Conservation (phyloP, 1,140 invertebrate species). For the Leptestheria dahalacensis region DNA sequence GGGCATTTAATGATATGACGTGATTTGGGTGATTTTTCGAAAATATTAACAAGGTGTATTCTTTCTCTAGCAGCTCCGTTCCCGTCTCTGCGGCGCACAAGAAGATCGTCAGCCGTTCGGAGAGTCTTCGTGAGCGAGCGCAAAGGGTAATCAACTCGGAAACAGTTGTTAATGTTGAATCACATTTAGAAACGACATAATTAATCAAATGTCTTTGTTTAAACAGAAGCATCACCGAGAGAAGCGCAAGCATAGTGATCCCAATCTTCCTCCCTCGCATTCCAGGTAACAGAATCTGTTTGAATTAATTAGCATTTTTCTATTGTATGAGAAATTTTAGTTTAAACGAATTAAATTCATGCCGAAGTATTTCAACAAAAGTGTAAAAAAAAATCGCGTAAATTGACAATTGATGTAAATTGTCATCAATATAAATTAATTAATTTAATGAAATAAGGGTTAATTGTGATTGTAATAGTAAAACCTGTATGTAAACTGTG, state of each 20-base stretch:
- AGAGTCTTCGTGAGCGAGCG: slow-evolving; percentile 11
- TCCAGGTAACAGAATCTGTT: slow-evolving; percentile 35
- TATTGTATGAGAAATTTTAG: background rate
- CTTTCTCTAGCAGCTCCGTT: slow-evolving; percentile 3
- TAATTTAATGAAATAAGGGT: no score
- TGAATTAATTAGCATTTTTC: background rate
- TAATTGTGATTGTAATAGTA: no score
- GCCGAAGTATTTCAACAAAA: no score
- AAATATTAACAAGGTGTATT: background rate
- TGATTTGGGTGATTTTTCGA: background rate
- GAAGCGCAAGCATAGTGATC: slow-evolving; percentile 53
- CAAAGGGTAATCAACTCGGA: slow-evolving; percentile 5
- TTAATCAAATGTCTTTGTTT: background rate
- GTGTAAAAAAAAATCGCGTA: no score
- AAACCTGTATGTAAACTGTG: no score
- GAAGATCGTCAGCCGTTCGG: slow-evolving; percentile 15
- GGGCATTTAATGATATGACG: background rate
- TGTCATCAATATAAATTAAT: no score
- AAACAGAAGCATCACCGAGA: slow-evolving; percentile 45
- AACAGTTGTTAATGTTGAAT: background rate
- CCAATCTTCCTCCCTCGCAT: slow-evolving; percentile 45
- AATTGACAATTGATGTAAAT: no score
- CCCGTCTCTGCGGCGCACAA: slow-evolving; percentile 2
- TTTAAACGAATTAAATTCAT: no score
- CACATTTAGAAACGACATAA: no score